These are phyloP conservation scores for Anoplophora glabripennis DNA, from an alignment of 1,140 invertebrate genomes.

Conservation along the genomic window DNA sequence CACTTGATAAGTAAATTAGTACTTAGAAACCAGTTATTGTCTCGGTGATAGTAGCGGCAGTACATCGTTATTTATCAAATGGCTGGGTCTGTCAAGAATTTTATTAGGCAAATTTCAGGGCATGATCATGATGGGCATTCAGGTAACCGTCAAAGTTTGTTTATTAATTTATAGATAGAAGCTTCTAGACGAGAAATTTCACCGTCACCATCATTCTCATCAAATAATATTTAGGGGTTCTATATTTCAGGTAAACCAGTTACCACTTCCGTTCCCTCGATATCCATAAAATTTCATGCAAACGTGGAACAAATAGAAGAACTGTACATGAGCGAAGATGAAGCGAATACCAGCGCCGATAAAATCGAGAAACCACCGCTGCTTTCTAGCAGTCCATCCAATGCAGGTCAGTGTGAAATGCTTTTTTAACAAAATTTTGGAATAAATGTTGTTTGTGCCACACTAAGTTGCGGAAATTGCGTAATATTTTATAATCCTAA, in stretches of 20 bases:
- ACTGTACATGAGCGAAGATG: constrained; percentile 61
- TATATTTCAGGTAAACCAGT: constrained; percentile 60
- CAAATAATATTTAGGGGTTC: constrained; percentile 17
- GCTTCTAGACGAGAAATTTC: too few relatives aligned
- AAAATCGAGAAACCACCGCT: constrained; percentile 10
- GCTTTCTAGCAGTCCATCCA: constrained; percentile 10
- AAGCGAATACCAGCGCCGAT: constrained; percentile 33
- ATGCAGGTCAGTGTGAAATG: constrained; percentile 16
- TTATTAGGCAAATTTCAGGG: too few relatives aligned
- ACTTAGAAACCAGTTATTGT: not conserved
- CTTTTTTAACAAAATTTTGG: too few relatives aligned
- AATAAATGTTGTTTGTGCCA: too few relatives aligned
- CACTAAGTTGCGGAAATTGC: too few relatives aligned
- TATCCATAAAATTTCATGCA: constrained; percentile 67
- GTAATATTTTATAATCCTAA: too few relatives aligned
- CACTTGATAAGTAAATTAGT: not conserved
- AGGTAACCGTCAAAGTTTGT: not conserved
- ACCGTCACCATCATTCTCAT: too few relatives aligned
- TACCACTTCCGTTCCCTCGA: constrained; percentile 58
- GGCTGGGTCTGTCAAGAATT: too few relatives aligned
- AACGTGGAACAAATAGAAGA: constrained; percentile 70
- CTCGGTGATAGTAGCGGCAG: not conserved
- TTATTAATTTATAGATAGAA: constrained; percentile 14
- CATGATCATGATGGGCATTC: too few relatives aligned
- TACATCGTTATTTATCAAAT: not conserved